Evolutionary conservation across 2,797 vertebrate species (phyloP).

Genomic region (Crenuchus spilurus): DNA sequence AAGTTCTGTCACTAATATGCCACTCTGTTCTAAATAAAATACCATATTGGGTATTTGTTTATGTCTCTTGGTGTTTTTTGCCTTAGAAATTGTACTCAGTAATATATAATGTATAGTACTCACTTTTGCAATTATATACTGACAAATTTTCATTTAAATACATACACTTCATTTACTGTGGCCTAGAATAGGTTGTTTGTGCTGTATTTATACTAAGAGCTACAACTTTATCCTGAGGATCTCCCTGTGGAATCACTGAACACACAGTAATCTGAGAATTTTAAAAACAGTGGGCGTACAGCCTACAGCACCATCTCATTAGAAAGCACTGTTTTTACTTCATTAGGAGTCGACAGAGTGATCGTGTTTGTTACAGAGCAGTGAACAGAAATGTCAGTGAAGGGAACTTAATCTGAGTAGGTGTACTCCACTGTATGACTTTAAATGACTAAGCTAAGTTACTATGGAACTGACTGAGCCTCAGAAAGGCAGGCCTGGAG

Average conservation of each 20-base stretch:
- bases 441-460: no score
- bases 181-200: neutral
- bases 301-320: neutral
- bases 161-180: neutral
- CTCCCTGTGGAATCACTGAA: neutral
- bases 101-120: neutral
- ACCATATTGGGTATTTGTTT: slow-evolving; percentile 76
- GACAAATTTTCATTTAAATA: neutral
- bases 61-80: slow-evolving; percentile 56
- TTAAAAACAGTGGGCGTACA: neutral
- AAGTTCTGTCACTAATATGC: slow-evolving; percentile 85
- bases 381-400: neutral
- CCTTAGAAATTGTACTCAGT: neutral
- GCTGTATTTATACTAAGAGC: neutral
- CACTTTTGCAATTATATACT: neutral
- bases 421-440: no score
- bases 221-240: neutral
- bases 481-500: no score
- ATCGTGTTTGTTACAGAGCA: neutral
- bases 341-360: neutral
- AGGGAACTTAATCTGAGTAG: neutral
- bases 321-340: neutral
- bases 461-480: no score
- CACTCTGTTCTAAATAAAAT: slow-evolving; percentile 86
- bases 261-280: neutral